Evolutionary conservation across 2,888 invertebrate genomes (phyloP), one percentile per base, ranked within the genome.

Genomic region (Mongoloraphidia duomilia): DNA sequence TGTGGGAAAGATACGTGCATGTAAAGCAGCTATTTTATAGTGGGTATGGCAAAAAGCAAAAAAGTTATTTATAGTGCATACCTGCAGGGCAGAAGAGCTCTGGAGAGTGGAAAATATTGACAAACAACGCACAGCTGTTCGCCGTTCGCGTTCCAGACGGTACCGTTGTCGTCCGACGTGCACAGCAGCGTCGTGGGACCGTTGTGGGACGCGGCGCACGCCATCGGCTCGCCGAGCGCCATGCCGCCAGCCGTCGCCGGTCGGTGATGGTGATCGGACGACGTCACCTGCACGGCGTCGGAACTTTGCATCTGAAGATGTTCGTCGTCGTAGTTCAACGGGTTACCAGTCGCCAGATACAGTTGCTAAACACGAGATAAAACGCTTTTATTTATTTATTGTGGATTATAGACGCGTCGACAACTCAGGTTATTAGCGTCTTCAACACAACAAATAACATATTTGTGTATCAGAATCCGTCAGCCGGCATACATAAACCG

Each of bases 51-150:
- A 42, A 42, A 6, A 6, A 4, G 17, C 14, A 12, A 17, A 33
- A 33, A 26, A 33, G 8, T 2, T 11, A 33, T 33, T 64, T 34
- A 26, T 6, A 26, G 6, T 26, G 26, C 26, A 26, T 58, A 66
- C 67, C 67, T 72, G 71, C 90, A 91, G 0, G 90, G 90, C 60
- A 91, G 71, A 49, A 91, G 69, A 37, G 87, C 90, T 55, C 87
- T 74, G 1, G 85, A 84, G 47, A 89, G 72, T 14, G 83, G 83
- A 60, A 77, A 80, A 58, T 78, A 78, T 60, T 88, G 85, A 69
- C 91, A 91, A 58, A 90, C 89, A 53, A 88, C 84, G 69, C 90
- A 90, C 4, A 79, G 65, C 57, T 79, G 79, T 57, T 79, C 78
- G 6, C 75, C 75, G 2, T 72, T 69, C 12, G 68, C 67, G 56